Base-by-base conservation (phyloP, 2,113 vertebrate species). In the Aptenodytes forsteri region DNA sequence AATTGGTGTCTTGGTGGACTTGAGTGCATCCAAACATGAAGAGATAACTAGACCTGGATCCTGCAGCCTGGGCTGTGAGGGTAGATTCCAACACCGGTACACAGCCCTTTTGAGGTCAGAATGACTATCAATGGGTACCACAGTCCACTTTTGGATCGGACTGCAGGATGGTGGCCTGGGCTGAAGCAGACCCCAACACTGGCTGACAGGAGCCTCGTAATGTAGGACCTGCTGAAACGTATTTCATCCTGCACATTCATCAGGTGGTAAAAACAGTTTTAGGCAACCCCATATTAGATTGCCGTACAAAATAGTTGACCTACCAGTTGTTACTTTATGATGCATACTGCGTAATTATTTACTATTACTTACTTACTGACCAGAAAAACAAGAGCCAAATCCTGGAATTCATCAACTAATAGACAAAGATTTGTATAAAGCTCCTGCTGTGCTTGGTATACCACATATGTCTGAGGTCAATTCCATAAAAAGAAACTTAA, bases 1-100 rank as follows among this genome's bases (percentile, higher is more conserved):
- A 93, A 55, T 58, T 47, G 54, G 30, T 91, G 76, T 89, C 86
- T 90, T 65, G 82, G 87, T 20, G 46, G 93, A 92, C 92, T 54
- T 72, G 75, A 92, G 87, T 95, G 96, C 97, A 89, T 97, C 97
- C 90, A 92, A 92, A 95, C 55, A 27, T 13, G 36, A 92, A 29
- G 46, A 77, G 30, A 49, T n/a, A 56, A 77, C 73, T 70, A 50
- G 42, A 67, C 20, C 13, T 69, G 65, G 38, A 34, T 82, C 21
- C 66, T 78, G 55, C 42, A 83, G 3, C 16, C 40, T 70, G 46
- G 26, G 13, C 36, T 52, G 30, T 42, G 34, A 44, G 36, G 10
- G 34, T 22, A 13, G 82, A 6, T 30, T 75, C 65, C 82, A 86
- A 26, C 69, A 87, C 25, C 27, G 56, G 44, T 78, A 66, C 91